These are phyloP conservation scores for Aphodius granarius DNA, from an alignment of 2,888 invertebrate genomes.

Conservation along the genomic window DNA sequence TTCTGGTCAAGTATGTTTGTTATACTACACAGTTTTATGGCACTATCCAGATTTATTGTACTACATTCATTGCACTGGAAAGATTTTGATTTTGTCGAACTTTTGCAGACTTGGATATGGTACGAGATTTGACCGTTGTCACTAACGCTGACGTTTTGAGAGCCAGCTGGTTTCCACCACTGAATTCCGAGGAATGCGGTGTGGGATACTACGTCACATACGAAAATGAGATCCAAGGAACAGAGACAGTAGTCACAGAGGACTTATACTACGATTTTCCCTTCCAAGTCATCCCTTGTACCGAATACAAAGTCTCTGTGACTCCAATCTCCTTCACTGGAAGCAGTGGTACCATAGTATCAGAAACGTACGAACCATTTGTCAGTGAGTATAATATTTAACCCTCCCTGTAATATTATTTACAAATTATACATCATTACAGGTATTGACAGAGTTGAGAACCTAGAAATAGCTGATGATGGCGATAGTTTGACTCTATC, in stretches of 20 bases:
- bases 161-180: conserved; percentile 20
- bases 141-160: conserved; percentile 3
- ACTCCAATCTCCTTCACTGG: conserved; percentile 21
- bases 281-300: conserved; percentile 20
- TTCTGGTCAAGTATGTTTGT: conserved; percentile 25
- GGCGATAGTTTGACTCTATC: neutral
- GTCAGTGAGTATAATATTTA: conserved; percentile 9
- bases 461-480: neutral
- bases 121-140: conserved; percentile 7
- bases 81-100: too few species aligned
- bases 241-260: neutral
- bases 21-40: too few species aligned
- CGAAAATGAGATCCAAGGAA: conserved; percentile 18
- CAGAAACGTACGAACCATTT: neutral
- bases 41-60: too few species aligned
- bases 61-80: too few species aligned
- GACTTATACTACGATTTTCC: conserved; percentile 11
- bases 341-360: conserved; percentile 9
- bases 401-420: too few species aligned
- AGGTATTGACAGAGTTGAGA: neutral
- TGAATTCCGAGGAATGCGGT: conserved; percentile 25
- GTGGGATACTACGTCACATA: conserved; percentile 22
- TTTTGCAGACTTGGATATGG: conserved; percentile 20
- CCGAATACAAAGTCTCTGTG: conserved; percentile 18
- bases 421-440: neutral